Percentiles rank a stretch among this genome's conserved stretches.
phyloP scores from a whole-genome alignment of 2,888 invertebrate genomes.

The Corythucha ciliata region DNA sequence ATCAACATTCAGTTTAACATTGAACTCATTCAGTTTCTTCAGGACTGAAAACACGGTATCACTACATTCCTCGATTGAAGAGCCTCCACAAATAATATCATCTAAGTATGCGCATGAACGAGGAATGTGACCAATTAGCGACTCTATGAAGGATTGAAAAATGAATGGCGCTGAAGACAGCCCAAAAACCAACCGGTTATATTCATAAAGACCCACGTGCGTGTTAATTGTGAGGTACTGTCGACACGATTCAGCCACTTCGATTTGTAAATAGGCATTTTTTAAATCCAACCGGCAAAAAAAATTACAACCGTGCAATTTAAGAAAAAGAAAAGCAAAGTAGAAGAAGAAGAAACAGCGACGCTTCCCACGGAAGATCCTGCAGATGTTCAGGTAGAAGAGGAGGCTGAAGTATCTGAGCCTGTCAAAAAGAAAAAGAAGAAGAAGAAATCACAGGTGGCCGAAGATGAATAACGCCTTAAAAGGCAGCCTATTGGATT shows the following conservation, averaged over 20 bases:
- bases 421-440: too few species aligned
- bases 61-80: neutral
- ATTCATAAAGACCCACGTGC: conserved; percentile 3
- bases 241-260: neutral
- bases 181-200: conserved; percentile 2
- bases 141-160: conserved; percentile 7
- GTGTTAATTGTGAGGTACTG: conserved; percentile 3
- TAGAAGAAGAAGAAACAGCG: too few species aligned
- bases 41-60: neutral
- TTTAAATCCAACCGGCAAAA: conserved; percentile 8
- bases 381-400: too few species aligned
- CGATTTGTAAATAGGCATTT: neutral
- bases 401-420: too few species aligned
- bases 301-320: conserved; percentile 8
- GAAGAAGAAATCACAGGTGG: too few species aligned
- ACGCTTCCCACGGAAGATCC: too few species aligned
- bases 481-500: too few species aligned
- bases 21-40: neutral
- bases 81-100: conserved; percentile 2
- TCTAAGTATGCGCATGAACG: neutral
- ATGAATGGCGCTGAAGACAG: conserved; percentile 1
- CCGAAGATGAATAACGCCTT: too few species aligned
- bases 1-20: neutral
- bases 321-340: too few species aligned
- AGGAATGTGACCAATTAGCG: neutral